Evolutionary conservation across 2,888 invertebrate species (phyloP).

Genomic region (Marasmarcha lunaedactyla): DNA sequence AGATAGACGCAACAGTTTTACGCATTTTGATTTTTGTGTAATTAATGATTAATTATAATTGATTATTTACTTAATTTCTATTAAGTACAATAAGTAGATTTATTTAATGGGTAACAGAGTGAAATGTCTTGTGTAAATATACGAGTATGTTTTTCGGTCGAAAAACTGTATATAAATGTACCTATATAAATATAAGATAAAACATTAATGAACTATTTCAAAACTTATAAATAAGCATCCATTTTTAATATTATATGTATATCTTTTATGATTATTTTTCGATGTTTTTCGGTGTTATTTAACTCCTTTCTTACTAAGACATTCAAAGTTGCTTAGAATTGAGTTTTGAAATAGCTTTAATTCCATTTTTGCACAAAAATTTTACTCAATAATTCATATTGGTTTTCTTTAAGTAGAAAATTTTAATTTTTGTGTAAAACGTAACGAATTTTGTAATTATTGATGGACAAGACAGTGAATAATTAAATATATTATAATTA

Average conservation of each 20-base stretch:
- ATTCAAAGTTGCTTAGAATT: constrained; percentile 6
- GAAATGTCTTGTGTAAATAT: constrained; percentile 11
- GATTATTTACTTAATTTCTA: constrained; percentile 21
- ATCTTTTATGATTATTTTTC: background rate
- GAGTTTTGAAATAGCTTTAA: too few species aligned
- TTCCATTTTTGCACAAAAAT: too few species aligned
- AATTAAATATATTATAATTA: constrained; percentile 12
- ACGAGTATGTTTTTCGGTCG: background rate
- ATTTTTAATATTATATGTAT: background rate
- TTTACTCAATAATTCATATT: too few species aligned
- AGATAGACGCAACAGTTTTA: constrained; percentile 41
- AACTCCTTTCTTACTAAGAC: constrained; percentile 7
- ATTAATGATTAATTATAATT: constrained; percentile 31
- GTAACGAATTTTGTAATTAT: constrained; percentile 1
- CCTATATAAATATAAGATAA: constrained; percentile 21
- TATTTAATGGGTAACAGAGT: constrained; percentile 11
- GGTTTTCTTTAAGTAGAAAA: too few species aligned
- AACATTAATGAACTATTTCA: background rate
- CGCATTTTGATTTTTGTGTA: constrained; percentile 51
- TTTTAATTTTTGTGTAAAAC: too few species aligned
- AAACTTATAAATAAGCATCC: background rate
- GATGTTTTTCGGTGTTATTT: background rate
- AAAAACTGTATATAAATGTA: constrained; percentile 14
- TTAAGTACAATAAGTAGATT: constrained; percentile 24
- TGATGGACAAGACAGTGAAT: constrained; percentile 4